A percentile compares a stretch with the other conserved stretches of the same genome.
phyloP scores from a whole-genome alignment of 1,140 invertebrate species.

The Parapsyche elsis region DNA sequence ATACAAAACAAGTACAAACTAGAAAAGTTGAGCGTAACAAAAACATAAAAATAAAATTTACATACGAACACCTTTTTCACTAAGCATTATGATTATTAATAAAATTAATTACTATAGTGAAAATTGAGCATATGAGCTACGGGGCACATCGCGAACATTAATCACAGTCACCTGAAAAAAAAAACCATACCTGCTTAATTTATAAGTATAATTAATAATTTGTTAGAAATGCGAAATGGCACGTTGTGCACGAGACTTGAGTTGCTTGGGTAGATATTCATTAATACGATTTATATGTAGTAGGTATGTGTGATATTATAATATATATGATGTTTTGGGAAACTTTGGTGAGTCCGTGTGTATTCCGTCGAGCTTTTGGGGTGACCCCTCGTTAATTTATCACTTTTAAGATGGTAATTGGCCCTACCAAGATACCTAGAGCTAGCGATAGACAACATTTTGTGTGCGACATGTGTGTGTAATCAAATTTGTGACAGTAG shows the following conservation, averaged over 20 bases:
- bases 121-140: background rate
- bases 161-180: constrained; percentile 5
- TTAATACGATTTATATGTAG: background rate
- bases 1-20: too few relatives aligned
- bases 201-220: constrained; percentile 14
- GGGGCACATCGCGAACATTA: background rate
- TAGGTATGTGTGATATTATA: too few relatives aligned
- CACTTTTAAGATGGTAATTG: constrained; percentile 44
- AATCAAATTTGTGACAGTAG: too few relatives aligned
- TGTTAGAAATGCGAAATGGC: background rate
- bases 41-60: too few relatives aligned
- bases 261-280: background rate
- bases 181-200: constrained; percentile 3
- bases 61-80: too few relatives aligned
- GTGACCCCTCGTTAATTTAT: constrained; percentile 43
- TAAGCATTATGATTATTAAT: background rate
- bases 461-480: background rate
- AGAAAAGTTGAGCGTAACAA: too few relatives aligned
- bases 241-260: background rate
- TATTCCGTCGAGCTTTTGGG: constrained; percentile 1
- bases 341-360: background rate
- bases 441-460: constrained; percentile 26
- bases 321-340: too few relatives aligned
- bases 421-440: constrained; percentile 28
- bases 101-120: constrained; percentile 17